Evolutionary conservation across 2,888 invertebrate genomes (phyloP), one percentile per base, ranked within the genome.

Genomic region (Tromatobia lineatoria): DNA sequence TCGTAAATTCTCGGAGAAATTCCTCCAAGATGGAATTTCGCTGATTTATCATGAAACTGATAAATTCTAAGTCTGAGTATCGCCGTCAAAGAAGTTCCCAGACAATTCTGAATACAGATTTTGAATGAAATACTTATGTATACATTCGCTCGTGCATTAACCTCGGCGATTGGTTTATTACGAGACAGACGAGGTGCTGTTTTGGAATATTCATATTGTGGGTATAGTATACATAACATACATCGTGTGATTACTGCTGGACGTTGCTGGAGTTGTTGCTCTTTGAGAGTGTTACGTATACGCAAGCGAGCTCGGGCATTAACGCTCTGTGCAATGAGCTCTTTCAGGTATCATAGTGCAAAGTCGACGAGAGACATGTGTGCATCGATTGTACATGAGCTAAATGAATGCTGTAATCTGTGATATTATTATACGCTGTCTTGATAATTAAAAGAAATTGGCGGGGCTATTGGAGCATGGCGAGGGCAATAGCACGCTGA

Each of bases 1-100:
- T 88, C 92, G 90, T 93, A 92, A 93, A 93, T 91, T 90, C 88
- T 88, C 89, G 86, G 69, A 87, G 87, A 91, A 91, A 91, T 92
- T 88, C 88, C 67, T 15, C 50, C n/a, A 18, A 42, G 29, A 42
- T 29, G 82, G 61, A 52, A 70, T 82, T 80, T 83, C 34, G 23
- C 77, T 54, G 79, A 78, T 64, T 54, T 70, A 38, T 67, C 42
- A 20, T 38, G n/a, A 10, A 7, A 34, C 18, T 50, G 25, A 47
- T 18, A 34, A 29, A 4, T 66, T 13, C 13, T 13, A 10, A 0
- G 8, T 11, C 23, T 1, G 20, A 6, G 66, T 20, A 20, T 45
- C 45, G 13, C 18, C 23, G 67, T 1, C 20, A 45, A 20, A 15
- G 42, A 42, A 42, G 42, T 66, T 66, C 52, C 20, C 52, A 20